Conservation (phyloP, 2,797 vertebrate species). For the Microctenopoma lineatum region DNA sequence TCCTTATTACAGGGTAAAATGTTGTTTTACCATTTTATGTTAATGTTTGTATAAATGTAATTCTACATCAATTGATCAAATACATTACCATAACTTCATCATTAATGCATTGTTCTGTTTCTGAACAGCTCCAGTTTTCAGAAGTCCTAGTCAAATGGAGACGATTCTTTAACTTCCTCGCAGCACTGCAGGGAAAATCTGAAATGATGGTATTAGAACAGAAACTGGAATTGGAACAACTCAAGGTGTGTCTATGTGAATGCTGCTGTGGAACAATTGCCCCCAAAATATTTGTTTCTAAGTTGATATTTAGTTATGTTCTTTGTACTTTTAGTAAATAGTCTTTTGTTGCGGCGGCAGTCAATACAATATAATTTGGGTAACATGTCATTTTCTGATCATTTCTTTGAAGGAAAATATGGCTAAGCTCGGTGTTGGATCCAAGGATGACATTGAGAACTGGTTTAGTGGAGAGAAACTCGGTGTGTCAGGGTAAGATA, state of each 20-base stretch:
- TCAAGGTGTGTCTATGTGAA: conserved; percentile 83
- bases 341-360: too few relatives aligned
- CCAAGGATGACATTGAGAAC: conserved; percentile 86
- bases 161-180: conserved; percentile 89
- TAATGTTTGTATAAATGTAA: not conserved
- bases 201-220: conserved; percentile 85
- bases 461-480: conserved; percentile 91
- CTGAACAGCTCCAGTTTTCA: conserved; percentile 90
- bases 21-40: not conserved
- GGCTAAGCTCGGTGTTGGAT: conserved; percentile 84
- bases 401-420: conserved; percentile 83
- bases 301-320: not conserved
- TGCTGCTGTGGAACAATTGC: not conserved
- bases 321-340: too few relatives aligned
- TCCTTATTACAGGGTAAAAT: not conserved
- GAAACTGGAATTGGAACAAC: conserved; percentile 87
- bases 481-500: conserved; percentile 82
- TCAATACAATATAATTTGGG: too few relatives aligned
- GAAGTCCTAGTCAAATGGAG: conserved; percentile 94
- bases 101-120: conserved; percentile 6
- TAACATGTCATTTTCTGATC: not conserved
- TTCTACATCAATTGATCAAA: not conserved
- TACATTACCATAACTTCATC: not conserved
- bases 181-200: conserved; percentile 89
- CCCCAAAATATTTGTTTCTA: too few relatives aligned